These are phyloP conservation scores for Tapirus terrestris DNA, from an alignment of 2,113 vertebrate genomes.

Conservation along the genomic window DNA sequence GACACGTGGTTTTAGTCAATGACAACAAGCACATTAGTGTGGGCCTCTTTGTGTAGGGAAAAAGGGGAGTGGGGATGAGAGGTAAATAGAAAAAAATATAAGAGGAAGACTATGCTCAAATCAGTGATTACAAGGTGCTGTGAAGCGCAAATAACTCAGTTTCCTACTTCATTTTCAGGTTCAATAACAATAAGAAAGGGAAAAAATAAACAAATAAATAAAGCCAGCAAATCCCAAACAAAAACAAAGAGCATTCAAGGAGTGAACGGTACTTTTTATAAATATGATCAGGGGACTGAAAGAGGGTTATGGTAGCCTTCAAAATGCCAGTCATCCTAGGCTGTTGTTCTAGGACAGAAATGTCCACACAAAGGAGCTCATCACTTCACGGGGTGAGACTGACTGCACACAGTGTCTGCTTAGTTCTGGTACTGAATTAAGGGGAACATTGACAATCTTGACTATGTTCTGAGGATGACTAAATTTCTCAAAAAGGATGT, in stretches of 20 bases:
- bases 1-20: neutral
- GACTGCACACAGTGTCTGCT: rapidly evolving
- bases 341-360: neutral
- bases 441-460: neutral
- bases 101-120: neutral
- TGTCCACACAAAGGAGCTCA: neutral
- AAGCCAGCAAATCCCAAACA: neutral
- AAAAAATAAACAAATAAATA: neutral
- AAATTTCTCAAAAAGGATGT: neutral
- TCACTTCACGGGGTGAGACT: neutral
- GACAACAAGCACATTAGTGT: neutral
- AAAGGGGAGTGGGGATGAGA: neutral
- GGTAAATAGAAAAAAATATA: neutral
- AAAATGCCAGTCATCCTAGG: neutral
- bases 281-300: neutral
- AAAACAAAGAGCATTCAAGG: neutral
- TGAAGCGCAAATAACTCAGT: neutral
- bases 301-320: neutral
- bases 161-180: neutral
- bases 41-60: neutral
- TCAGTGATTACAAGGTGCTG: neutral
- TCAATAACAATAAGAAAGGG: neutral
- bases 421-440: neutral
- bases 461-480: neutral
- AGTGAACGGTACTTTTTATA: neutral